Evolutionary conservation across 2,888 invertebrate species (phyloP), one percentile per base, ranked within the genome.

Genomic region (Acrobasis consociella): DNA sequence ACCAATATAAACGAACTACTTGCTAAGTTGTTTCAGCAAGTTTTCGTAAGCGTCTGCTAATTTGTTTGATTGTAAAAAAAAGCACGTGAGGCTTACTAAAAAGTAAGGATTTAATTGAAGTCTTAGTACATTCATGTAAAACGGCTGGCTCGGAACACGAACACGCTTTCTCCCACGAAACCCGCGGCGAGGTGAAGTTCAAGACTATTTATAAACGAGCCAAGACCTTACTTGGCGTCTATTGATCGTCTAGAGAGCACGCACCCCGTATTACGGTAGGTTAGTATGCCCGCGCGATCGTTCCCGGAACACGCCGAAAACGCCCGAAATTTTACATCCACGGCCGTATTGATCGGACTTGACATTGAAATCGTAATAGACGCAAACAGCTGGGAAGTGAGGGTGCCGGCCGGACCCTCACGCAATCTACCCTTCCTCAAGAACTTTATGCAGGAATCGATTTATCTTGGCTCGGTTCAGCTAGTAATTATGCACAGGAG

Each of bases 331-430:
- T 87, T 88, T 87, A 89, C 90, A 86, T 86, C 88, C 91, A 88
- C 84, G 86, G 85, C 81, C 75, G 78, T 93, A 93, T 93, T 89
- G 93, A 93, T 93, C 92, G 91, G 82, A 82, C 90, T 91, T 92
- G 93, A 93, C 92, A 91, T 93, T 93, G 92, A 91, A 93, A 90
- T 87, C 78, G 87, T 83, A 85, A 87, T 89, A 86, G 86, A 87
- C 83, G 85, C 85, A 84, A 92, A 89, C 92, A 91, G 91, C 92
- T 91, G 92, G 85, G 84, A 78, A 78, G 80, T 73, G 76, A 81
- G 89, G 89, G 89, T 84, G 88, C 85, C 89, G 85, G 81, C 78
- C 77, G 79, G 73, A 72, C 78, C 82, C 81, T 81, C 85, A 85
- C 82, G 85, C 86, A 82, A 84, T 73, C 74, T 63, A 63, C 71